Base-by-base conservation (phyloP, 1,140 invertebrate species). In the Dryas iulia region DNA sequence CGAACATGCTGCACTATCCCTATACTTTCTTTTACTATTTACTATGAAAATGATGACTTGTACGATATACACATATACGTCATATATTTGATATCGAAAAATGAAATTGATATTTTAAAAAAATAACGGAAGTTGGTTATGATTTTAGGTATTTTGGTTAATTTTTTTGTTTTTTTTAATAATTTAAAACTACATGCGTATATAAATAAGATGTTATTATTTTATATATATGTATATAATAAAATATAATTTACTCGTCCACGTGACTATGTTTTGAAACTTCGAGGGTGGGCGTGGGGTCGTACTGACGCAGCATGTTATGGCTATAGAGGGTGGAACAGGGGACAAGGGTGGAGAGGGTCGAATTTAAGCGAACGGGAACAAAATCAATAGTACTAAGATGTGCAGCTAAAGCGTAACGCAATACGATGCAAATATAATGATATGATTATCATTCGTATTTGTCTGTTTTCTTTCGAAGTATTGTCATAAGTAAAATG, bases 331-430 rank as follows among this genome's bases (percentile, higher is more conserved):
- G 62, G 69, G 66, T 54, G 35, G 57, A 58, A 59, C 63, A 35
- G 47, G 59, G 59, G 60, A 63, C 66, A 47, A 56, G 73, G 73
- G 73, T 60, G 62, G 60, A 47, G 69, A 59, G 69, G 69, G 61
- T 52, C 59, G 64, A 74, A 59, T 63, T 71, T 57, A 66, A 76
- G 71, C 77, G 77, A 79, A 75, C 72, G 81, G 71, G 77, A 79
- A 77, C 69, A 78, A 79, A 83, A 86, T 86, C 84, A 84, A 86
- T 86, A 86, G 71, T 69, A 80, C 72, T 73, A 82, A 86, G 82
- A 86, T 79, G 74, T 81, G 76, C 71, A 75, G 64, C 60, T 62
- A 58, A 26, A 59, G 70, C 59, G 54, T 30, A 24, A 63, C 11
- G 12, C 30, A 21, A 54, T 53, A 5, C 53, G 1, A 12, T 47